Evolutionary conservation across 2,797 vertebrate genomes (phyloP).

Genomic region (Microtus obscurus): DNA sequence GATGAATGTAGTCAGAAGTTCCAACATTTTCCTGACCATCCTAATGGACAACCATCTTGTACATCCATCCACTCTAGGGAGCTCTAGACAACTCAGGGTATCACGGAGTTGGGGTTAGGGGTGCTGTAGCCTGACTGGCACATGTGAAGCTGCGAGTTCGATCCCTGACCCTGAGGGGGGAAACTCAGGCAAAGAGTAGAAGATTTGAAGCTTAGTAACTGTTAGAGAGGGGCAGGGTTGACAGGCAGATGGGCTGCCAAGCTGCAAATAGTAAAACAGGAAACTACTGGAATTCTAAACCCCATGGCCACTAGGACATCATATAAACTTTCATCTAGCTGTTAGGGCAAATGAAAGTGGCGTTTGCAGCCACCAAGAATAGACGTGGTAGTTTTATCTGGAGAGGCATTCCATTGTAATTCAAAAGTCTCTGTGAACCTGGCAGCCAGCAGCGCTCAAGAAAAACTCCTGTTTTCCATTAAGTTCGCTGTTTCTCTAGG

Average conservation of each 20-base stretch:
- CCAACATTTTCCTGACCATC: background rate
- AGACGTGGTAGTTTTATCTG: constrained; percentile 71
- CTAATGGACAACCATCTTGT: background rate
- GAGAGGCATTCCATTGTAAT: constrained; percentile 45
- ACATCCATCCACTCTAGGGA: background rate
- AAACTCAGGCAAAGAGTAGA: background rate
- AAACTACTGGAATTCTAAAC: constrained; percentile 68
- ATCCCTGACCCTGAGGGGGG: background rate
- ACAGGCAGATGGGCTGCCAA: background rate
- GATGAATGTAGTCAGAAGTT: background rate
- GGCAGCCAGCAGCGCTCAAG: constrained; percentile 47
- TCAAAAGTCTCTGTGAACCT: constrained; percentile 61
- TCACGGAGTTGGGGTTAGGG: background rate
- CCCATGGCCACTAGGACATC: constrained; percentile 40
- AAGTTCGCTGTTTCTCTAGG: constrained; percentile 68
- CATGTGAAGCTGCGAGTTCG: background rate
- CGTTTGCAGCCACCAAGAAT: constrained; percentile 71
- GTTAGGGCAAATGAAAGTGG: constrained; percentile 60
- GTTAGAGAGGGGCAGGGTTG: background rate
- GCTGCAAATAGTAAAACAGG: constrained; percentile 53
- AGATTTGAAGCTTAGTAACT: background rate
- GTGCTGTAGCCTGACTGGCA: background rate
- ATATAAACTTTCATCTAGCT: constrained; percentile 54
- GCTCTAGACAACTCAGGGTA: background rate
- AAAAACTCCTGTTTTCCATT: constrained; percentile 73